Evolutionary conservation across 2,888 invertebrate species (phyloP), one percentile per base, ranked within the genome.

Genomic region (Dione vanillae): DNA sequence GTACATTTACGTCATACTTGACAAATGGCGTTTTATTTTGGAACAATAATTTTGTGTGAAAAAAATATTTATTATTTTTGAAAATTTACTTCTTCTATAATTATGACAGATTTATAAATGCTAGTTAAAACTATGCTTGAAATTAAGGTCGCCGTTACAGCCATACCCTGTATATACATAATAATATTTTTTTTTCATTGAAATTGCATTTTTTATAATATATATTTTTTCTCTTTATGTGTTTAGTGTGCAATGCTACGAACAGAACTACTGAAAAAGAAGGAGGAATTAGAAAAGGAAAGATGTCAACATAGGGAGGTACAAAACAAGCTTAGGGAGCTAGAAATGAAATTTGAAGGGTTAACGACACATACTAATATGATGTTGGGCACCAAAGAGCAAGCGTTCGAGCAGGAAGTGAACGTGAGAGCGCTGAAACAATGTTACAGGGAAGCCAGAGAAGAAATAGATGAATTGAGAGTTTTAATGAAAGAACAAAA

Each of bases 401-500:
- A 95, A 79, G 86, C 95, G 11, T 90, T 95, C 1, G 96, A 92
- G 66, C 80, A 95, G 74, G 94, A 95, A 75, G 82, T 91, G 9
- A 90, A 85, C 74, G 89, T 91, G n/a, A 79, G 89, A 12, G 80
- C 89, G 0, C 74, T 92, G 54, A 92, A 91, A 75, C 89, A 89
- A 94, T 90, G 96, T 94, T 87, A 96, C 94, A 83, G 89, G 89
- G 83, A 96, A 92, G 86, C 96, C 80, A 85, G 88, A 85, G 84
- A 92, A 87, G 85, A 93, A 72, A 89, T 93, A 8, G 95, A 96
- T 19, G 96, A 96, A 77, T 79, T 95, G 54, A 87, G 95, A 61
- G 89, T 91, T 0, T 82, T 95, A 35, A 92, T 95, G 78, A 95
- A 95, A 76, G 96, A 96, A 76, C 95, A 96, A 79, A 94, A 95